A percentile compares a stretch with the other conserved stretches of the same genome.
phyloP scores from a whole-genome alignment of 1,140 invertebrate species.

The Anastrepha obliqua region DNA sequence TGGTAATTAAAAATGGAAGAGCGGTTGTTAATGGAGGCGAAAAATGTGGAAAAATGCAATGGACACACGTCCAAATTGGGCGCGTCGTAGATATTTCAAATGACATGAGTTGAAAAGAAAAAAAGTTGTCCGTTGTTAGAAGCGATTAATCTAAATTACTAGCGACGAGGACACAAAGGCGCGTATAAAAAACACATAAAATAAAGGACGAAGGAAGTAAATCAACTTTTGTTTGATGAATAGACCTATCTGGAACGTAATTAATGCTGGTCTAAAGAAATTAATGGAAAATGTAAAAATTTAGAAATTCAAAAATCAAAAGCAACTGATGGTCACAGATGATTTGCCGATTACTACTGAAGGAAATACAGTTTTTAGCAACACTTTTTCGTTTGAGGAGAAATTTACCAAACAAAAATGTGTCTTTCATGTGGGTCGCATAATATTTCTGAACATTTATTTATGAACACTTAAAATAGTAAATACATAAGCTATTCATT shows the following conservation, averaged over 20 bases:
- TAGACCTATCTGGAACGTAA: not conserved
- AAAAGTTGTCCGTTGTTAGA: not conserved
- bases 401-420: too few relatives aligned
- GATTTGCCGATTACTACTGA: too few relatives aligned
- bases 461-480: too few relatives aligned
- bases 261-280: not conserved
- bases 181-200: not conserved
- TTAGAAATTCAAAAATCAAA: not conserved
- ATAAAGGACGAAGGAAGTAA: not conserved
- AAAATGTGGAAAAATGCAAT: not conserved
- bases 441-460: too few relatives aligned
- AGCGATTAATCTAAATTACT: slow-evolving; percentile 42
- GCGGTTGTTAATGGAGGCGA: not conserved
- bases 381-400: not conserved
- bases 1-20: not conserved
- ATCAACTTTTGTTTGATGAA: not conserved
- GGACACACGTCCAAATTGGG: not conserved
- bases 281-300: too few relatives aligned
- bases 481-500: too few relatives aligned
- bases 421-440: too few relatives aligned
- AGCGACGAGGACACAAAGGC: not conserved
- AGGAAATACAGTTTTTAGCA: too few relatives aligned
- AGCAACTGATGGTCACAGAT: slow-evolving; percentile 2
- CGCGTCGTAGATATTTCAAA: not conserved
- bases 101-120: not conserved